These are phyloP conservation scores for Forbesichthys agassizii DNA, from an alignment of 2,113 vertebrate species.

Conservation along the genomic window DNA sequence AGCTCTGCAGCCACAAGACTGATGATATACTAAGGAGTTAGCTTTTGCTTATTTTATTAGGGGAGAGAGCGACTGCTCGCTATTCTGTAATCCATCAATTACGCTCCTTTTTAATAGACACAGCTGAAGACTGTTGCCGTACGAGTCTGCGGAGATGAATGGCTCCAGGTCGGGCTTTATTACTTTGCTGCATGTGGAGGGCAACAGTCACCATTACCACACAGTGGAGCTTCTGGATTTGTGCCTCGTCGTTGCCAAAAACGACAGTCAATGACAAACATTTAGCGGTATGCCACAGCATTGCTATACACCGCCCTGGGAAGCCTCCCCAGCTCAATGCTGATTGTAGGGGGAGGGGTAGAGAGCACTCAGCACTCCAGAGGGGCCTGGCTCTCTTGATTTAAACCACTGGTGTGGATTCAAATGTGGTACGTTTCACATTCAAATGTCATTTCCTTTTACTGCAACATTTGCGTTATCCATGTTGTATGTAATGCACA, in stretches of 20 bases:
- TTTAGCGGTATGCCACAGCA: too few relatives aligned
- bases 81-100: slow-evolving; percentile 52
- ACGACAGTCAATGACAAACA: too few relatives aligned
- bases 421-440: too few relatives aligned
- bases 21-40: slow-evolving; percentile 62
- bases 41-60: slow-evolving; percentile 48
- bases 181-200: slow-evolving; percentile 23
- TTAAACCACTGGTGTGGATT: background rate
- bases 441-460: background rate
- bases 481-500: background rate
- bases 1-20: slow-evolving; percentile 29
- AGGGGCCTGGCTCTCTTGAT: background rate
- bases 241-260: background rate
- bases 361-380: too few relatives aligned
- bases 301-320: too few relatives aligned
- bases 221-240: background rate
- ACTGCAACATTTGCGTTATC: background rate
- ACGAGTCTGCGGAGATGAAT: slow-evolving; percentile 54
- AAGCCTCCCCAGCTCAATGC: too few relatives aligned
- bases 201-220: slow-evolving; percentile 30
- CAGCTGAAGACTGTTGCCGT: slow-evolving; percentile 21
- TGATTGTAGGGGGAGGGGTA: too few relatives aligned
- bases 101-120: slow-evolving; percentile 47
- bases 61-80: slow-evolving; percentile 22
- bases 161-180: slow-evolving; percentile 39